Conservation (phyloP, 2,888 invertebrate species). For the Serripes groenlandicus region DNA sequence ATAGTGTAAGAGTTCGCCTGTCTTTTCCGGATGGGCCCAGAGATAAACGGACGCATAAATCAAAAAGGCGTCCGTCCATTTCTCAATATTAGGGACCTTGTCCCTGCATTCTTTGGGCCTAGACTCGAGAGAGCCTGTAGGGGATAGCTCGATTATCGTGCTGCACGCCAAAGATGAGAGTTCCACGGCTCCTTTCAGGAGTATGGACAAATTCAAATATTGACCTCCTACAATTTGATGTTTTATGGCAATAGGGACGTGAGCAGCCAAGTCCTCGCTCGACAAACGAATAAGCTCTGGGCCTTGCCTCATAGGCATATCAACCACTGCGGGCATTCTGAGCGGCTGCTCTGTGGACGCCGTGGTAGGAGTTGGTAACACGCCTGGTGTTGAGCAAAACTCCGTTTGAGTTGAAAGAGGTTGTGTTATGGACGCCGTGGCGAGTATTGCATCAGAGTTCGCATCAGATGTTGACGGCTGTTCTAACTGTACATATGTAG, state of each 20-base stretch:
- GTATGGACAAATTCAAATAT: conserved; percentile 27
- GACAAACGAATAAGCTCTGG: too few species aligned
- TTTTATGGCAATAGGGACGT: background rate
- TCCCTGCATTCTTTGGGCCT: background rate
- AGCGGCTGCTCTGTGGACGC: too few species aligned
- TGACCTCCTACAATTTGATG: conserved; percentile 1
- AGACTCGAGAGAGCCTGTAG: background rate
- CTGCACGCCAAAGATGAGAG: background rate
- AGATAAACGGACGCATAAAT: conserved; percentile 29
- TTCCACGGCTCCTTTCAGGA: conserved; percentile 22
- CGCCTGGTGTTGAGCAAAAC: too few species aligned
- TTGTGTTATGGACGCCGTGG: too few species aligned
- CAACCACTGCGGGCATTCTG: too few species aligned
- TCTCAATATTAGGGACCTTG: conserved; percentile 7
- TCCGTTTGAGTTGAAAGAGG: too few species aligned
- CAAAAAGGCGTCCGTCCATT: conserved; percentile 42
- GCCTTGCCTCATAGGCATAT: too few species aligned
- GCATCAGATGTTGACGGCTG: too few species aligned
- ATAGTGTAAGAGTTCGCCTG: conserved; percentile 25
- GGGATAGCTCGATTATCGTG: background rate
- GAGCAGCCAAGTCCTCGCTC: background rate
- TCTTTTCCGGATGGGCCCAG: background rate
- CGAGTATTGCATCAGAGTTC: too few species aligned
- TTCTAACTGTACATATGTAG: too few species aligned
- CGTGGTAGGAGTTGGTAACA: too few species aligned